Conservation (phyloP, 2,797 vertebrate species). For the Gobionotothen gibberifrons region DNA sequence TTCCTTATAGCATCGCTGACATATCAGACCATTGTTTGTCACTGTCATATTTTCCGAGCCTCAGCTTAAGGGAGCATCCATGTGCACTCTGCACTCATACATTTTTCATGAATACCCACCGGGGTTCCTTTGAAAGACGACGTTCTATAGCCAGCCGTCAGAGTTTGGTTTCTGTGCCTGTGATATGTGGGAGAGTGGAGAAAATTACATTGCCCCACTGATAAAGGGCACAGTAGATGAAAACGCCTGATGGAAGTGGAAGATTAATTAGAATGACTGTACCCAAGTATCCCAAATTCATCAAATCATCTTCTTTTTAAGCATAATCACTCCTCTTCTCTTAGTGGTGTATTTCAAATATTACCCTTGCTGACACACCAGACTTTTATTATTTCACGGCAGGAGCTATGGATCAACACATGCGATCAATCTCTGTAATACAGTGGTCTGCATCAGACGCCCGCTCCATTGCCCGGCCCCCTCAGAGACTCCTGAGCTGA, state of each 20-base stretch:
- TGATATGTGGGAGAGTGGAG: conserved; percentile 62
- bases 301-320: conserved; percentile 40
- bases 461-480: conserved; percentile 24
- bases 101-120: conserved; percentile 83
- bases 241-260: conserved; percentile 35
- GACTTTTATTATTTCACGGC: conserved; percentile 61
- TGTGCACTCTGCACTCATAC: conserved; percentile 78
- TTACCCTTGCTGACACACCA: conserved; percentile 43
- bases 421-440: conserved; percentile 57
- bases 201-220: conserved; percentile 65
- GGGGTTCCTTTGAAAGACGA: conserved; percentile 71
- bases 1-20: conserved; percentile 53
- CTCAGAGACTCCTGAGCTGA: conserved; percentile 50
- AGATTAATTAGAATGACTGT: conserved; percentile 69
- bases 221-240: conserved; percentile 71
- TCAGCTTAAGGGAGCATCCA: conserved; percentile 72
- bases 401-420: conserved; percentile 63
- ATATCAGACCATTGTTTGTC: conserved; percentile 77
- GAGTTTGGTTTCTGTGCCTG: conserved; percentile 64
- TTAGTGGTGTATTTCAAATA: conserved; percentile 46
- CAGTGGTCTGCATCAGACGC: conserved; percentile 41
- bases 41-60: conserved; percentile 73
- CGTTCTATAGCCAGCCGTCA: conserved; percentile 61
- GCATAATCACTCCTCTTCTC: conserved; percentile 35
- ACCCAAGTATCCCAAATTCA: conserved; percentile 30